Conservation (phyloP, 1,140 invertebrate species). For the Pseudomyrmex concolor region DNA sequence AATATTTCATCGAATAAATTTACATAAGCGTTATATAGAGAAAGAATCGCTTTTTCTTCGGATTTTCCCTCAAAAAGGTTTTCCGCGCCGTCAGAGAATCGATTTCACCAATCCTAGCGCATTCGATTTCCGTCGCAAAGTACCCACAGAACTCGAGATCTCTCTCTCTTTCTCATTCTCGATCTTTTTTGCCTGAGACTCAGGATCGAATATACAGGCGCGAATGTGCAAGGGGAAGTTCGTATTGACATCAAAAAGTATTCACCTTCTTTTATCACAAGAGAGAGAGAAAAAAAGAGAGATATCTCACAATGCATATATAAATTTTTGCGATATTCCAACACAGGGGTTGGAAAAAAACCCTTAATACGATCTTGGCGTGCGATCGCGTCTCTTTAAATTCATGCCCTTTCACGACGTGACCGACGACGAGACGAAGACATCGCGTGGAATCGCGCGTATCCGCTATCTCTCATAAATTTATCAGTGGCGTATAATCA, state of each 20-base stretch:
- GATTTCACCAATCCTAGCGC: slow-evolving; percentile 38
- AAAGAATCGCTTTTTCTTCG: slow-evolving; percentile 9
- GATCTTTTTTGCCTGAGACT: background rate
- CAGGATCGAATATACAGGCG: background rate
- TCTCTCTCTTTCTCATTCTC: background rate
- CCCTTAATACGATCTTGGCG: too few species aligned
- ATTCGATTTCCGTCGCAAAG: slow-evolving; percentile 35
- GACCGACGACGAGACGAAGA: background rate
- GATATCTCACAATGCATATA: too few species aligned
- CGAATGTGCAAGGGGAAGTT: slow-evolving; percentile 5
- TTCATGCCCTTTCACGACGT: background rate
- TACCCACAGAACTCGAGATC: slow-evolving; percentile 13
- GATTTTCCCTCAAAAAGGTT: slow-evolving; percentile 8
- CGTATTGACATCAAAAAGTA: background rate
- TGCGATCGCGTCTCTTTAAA: background rate
- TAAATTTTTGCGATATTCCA: too few species aligned
- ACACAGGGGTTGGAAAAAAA: too few species aligned
- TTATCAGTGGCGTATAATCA: slow-evolving; percentile 60
- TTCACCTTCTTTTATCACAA: background rate
- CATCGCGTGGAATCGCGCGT: background rate
- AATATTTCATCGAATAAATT: slow-evolving; percentile 39
- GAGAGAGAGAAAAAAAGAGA: too few species aligned
- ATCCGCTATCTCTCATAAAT: slow-evolving; percentile 36
- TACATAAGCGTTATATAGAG: slow-evolving; percentile 35
- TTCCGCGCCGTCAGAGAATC: slow-evolving; percentile 8